Evolutionary conservation across 2,888 invertebrate genomes (phyloP), one percentile per base, ranked within the genome.

Genomic region (Aporophyla lueneburgensis): DNA sequence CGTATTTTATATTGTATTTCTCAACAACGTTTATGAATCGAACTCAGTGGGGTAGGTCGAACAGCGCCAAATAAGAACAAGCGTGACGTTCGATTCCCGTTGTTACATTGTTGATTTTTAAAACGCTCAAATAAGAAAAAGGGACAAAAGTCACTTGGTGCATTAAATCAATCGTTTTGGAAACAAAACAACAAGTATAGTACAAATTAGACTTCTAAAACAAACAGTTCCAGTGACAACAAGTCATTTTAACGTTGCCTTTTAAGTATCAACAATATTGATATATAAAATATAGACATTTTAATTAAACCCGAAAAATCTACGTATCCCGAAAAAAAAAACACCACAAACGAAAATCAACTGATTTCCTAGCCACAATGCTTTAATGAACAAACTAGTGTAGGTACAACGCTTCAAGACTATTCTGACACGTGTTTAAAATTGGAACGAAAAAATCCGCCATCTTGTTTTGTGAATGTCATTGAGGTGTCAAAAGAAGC

Each of bases 371-470:
- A 58, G 14, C 40, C 33, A 7, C 33, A 71, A 58, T 14, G 58
- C 1, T 59, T 62, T 67, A 65, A 24, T 73, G 59, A 75, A 80
- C 76, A 74, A 51, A 84, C n/a, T 54, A 72, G 14, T 67, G 70
- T 51, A 43, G 14, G 21, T 33, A 77, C 33, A n/a, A 66, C 33
- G 51, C n/a, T 33, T 21, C 51, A 51, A 51, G n/a, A 33, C 14
- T 51, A 10, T 51, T 51, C 51, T 51, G 66, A n/a, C 51, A 33
- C 51, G 51, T n/a, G 27, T 0, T 51, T 9, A n/a, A 66, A 66
- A 14, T 51, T 5, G 14, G 66, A 51, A 33, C 66, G 16, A 51
- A n/a, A 9, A 51, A n/a, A 9, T 33, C 21, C 66, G 51, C 59
- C 58, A 58, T 58, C 27, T 27, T 65, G 27, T 14, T 27, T 21